These are phyloP conservation scores for Myoxocephalus aenaeus DNA, from an alignment of 2,797 vertebrate species.

Conservation along the genomic window DNA sequence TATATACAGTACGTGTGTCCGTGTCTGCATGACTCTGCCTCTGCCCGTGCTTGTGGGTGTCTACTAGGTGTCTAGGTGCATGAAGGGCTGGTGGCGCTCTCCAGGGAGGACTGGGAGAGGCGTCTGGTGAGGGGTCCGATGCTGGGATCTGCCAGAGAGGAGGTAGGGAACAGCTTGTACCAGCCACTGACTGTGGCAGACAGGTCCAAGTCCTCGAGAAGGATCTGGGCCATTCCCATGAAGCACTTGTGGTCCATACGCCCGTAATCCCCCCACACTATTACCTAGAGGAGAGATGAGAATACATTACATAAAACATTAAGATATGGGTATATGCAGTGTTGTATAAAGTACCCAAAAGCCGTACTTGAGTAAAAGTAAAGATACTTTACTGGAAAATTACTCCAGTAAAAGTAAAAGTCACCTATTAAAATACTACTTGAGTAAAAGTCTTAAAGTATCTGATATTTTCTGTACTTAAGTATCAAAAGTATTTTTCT, in stretches of 20 bases:
- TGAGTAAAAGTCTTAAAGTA: no score
- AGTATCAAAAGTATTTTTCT: no score
- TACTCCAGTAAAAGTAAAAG: no score
- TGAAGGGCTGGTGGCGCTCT: constrained; percentile 97
- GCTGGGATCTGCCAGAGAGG: constrained; percentile 96
- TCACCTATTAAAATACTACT: no score
- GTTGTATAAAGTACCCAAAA: no score
- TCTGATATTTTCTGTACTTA: no score
- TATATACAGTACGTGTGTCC: constrained; percentile 75
- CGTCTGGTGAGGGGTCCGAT: constrained; percentile 94
- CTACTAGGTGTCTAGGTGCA: constrained; percentile 87
- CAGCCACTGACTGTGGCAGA: constrained; percentile 90
- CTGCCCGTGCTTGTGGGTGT: constrained; percentile 46
- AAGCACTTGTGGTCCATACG: constrained; percentile 99
- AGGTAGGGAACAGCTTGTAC: constrained; percentile 99
- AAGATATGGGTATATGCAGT: not conserved
- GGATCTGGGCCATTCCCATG: constrained; percentile 99
- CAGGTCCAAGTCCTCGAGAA: constrained; percentile 97
- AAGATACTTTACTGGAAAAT: no score
- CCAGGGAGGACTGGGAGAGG: constrained; percentile 97
- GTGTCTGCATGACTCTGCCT: constrained; percentile 60
- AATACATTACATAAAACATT: not conserved
- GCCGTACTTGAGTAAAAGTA: no score
- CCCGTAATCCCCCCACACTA: constrained; percentile 98
- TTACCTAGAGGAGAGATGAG: constrained; percentile 82